Evolutionary conservation across 1,140 invertebrate species (phyloP), one percentile per base, ranked within the genome.

Genomic region (Eupeodes corollae): DNA sequence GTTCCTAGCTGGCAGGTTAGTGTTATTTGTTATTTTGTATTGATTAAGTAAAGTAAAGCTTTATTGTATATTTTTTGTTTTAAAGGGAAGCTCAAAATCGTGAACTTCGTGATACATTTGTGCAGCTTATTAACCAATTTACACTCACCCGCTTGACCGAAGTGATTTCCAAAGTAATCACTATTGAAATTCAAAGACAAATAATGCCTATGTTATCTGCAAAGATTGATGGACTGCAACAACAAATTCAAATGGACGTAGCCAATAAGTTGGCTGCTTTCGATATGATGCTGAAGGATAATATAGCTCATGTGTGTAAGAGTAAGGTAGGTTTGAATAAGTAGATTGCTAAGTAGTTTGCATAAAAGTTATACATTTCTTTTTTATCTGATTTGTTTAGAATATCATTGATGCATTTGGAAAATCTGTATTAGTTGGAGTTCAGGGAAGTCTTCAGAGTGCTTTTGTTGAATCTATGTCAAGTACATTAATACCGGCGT

Each of bases 271-370:
- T 86, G 11, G 71, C 72, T 46, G 72, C 78, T 34, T 80, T 79
- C 26, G 88, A 93, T 68, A 71, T 78, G 34, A 68, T 84, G 37
- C 63, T 93, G 10, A 80, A 83, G 49, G 84, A 90, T 43, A 88
- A 84, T 67, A 80, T 92, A 46, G 72, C 75, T 5, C 86, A 91
- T 61, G 66, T 88, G 15, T 75, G 89, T 51, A 79, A 75, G 50
- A 87, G 82, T 61, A 80, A 82, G 70, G 82, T 84, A 64, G 58
- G 66, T 67, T 11, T 14, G 51, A 47, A 46, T 9, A 35, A 34
- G 14, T 46, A 35, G 33, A n/a, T 34, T n/a, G 9, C n/a, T 26
- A 26, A 5, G 21, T 26, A 37, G 15, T 14, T 14, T 10, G 6
- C 3, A 5, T 37, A 10, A 16, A 37, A 16, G 3, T 3, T 2